Conservation (phyloP, 2,113 vertebrate species). For the Eira barbara region DNA sequence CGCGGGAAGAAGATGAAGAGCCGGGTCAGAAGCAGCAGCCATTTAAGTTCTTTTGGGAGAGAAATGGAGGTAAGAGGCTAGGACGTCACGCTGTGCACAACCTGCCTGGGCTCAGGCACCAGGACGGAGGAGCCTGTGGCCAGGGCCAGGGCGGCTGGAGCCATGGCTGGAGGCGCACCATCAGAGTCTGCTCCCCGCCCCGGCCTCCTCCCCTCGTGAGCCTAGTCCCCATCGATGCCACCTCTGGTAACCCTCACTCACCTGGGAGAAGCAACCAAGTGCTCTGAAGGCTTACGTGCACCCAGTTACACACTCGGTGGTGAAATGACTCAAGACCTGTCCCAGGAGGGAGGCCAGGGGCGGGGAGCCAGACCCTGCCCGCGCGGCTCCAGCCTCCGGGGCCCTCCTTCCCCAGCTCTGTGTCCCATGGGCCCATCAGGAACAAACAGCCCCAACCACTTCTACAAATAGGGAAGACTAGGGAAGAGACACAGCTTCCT, state of each 20-base stretch:
- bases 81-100: fast-evolving
- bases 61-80: not conserved
- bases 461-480: not conserved
- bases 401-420: fast-evolving
- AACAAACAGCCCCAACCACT: not conserved
- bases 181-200: not conserved
- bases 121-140: fast-evolving
- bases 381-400: not conserved
- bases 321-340: not conserved
- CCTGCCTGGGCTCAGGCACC: not conserved
- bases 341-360: no score
- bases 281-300: no score
- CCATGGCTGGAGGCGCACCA: fast-evolving
- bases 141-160: not conserved
- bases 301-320: fast-evolving
- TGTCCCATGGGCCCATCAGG: not conserved
- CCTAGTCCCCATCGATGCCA: no score
- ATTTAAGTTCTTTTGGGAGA: not conserved
- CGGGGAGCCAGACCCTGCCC: not conserved
- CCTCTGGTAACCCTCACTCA: not conserved
- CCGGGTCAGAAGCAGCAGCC: not conserved
- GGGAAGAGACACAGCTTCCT: no score
- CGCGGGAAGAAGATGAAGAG: fast-evolving
- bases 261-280: not conserved
- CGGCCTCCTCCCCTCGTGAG: not conserved